Percentiles rank a stretch among this genome's conserved stretches.
phyloP scores from a whole-genome alignment of 2,797 vertebrate genomes.

The Anolis apletophallus region DNA sequence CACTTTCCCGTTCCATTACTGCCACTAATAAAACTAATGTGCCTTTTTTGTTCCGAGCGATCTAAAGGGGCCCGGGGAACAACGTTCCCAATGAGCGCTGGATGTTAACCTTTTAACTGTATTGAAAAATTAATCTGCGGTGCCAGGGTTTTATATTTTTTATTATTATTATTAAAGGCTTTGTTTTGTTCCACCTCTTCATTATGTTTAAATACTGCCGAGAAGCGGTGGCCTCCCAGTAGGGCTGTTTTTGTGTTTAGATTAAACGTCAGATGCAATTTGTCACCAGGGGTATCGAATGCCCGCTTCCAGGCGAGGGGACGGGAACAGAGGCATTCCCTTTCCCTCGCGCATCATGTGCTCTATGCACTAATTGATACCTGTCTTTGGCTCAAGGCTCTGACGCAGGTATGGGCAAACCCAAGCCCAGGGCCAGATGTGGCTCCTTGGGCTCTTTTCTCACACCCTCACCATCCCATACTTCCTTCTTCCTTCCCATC shows the following conservation, averaged over 20 bases:
- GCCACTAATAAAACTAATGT: neutral
- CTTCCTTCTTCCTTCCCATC: too few relatives aligned
- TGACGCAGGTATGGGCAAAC: neutral
- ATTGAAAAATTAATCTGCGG: conserved; percentile 19
- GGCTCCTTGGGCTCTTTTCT: too few relatives aligned
- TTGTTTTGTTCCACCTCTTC: conserved; percentile 2
- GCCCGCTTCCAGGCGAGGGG: conserved; percentile 17
- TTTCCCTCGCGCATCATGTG: conserved; percentile 38
- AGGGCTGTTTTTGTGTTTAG: conserved; percentile 45
- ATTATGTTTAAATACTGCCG: neutral
- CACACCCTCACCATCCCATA: too few relatives aligned
- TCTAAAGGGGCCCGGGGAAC: neutral
- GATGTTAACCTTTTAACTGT: neutral
- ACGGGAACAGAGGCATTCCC: neutral
- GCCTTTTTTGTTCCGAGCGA: neutral
- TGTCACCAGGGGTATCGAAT: conserved; percentile 30
- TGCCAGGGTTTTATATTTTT: conserved; percentile 1
- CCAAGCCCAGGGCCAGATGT: too few relatives aligned
- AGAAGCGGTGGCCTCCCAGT: conserved; percentile 23
- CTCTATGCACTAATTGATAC: conserved; percentile 54
- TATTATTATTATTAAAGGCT: neutral
- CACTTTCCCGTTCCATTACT: neutral
- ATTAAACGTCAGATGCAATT: conserved; percentile 54
- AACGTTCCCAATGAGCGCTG: neutral
- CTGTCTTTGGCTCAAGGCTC: conserved; percentile 36